Conservation (phyloP, 2,888 invertebrate species). For the Lomographa bimaculata region DNA sequence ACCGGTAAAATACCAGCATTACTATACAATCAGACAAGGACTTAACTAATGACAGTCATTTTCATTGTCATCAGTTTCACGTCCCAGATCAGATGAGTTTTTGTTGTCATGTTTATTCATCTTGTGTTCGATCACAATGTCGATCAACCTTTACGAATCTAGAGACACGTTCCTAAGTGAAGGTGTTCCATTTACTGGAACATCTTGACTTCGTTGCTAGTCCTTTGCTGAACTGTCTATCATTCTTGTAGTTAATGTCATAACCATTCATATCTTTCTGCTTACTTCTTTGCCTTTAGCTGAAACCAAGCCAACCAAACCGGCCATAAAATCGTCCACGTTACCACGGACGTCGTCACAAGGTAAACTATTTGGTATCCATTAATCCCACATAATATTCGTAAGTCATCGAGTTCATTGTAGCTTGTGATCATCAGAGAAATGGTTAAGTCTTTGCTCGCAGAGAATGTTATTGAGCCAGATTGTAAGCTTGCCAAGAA, state of each 20-base stretch:
- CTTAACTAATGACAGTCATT: conserved; percentile 29
- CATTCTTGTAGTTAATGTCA: conserved; percentile 70
- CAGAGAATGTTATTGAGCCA: too few species aligned
- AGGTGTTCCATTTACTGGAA: conserved; percentile 6
- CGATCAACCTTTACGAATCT: conserved; percentile 4
- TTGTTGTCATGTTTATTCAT: conserved; percentile 22
- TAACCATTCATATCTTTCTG: conserved; percentile 77
- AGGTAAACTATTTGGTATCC: conserved; percentile 87
- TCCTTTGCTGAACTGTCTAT: conserved; percentile 37
- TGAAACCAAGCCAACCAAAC: conserved; percentile 97
- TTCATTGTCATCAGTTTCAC: conserved; percentile 26
- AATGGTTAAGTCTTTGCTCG: conserved; percentile 21
- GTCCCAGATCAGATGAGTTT: conserved; percentile 23
- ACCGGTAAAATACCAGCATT: conserved; percentile 7
- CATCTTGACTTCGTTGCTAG: conserved; percentile 24
- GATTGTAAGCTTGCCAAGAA: conserved; percentile 11
- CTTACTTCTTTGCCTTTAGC: conserved; percentile 85
- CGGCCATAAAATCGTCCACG: conserved; percentile 98
- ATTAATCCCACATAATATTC: conserved; percentile 44
- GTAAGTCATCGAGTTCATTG: conserved; percentile 25
- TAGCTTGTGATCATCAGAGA: conserved; percentile 34
- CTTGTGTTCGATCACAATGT: conserved; percentile 14
- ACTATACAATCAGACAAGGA: conserved; percentile 11
- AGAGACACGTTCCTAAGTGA: conserved; percentile 6
- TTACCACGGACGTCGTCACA: conserved; percentile 96